These are phyloP conservation scores for Sericinus montela DNA, from an alignment of 2,888 invertebrate species.

Conservation along the genomic window DNA sequence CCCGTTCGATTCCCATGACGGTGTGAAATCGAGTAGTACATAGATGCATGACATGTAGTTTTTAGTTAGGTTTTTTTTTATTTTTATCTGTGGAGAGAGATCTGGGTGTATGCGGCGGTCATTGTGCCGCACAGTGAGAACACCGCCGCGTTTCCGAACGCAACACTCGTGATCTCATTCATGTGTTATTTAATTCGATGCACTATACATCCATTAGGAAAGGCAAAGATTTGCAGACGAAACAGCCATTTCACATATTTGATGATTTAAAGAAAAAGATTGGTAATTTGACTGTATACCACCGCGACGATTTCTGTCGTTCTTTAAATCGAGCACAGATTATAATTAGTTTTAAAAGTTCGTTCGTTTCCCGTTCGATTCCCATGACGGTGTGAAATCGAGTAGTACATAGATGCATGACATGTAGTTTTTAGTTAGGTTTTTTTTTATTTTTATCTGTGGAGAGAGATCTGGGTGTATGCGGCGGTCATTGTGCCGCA, in stretches of 20 bases:
- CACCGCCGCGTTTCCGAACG: conserved; percentile 39
- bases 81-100: conserved; percentile 67
- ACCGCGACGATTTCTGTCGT: conserved; percentile 19
- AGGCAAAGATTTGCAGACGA: too few species aligned
- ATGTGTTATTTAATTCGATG: too few species aligned
- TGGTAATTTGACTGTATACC: too few species aligned
- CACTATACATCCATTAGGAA: too few species aligned
- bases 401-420: conserved; percentile 78
- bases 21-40: conserved; percentile 76
- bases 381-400: conserved; percentile 77
- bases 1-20: conserved; percentile 75
- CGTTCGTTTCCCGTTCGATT: conserved; percentile 71
- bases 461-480: conserved; percentile 68
- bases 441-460: conserved; percentile 68
- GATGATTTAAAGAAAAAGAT: too few species aligned
- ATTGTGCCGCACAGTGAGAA: conserved; percentile 60
- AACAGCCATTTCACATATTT: too few species aligned
- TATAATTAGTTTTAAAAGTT: conserved; percentile 77
- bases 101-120: conserved; percentile 66
- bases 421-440: conserved; percentile 72
- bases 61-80: conserved; percentile 67
- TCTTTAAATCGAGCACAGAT: conserved; percentile 52
- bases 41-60: conserved; percentile 78
- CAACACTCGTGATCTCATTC: conserved; percentile 66
- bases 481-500: conserved; percentile 67